Conservation (phyloP, 1,140 invertebrate species). For the Drosophila melanica region DNA sequence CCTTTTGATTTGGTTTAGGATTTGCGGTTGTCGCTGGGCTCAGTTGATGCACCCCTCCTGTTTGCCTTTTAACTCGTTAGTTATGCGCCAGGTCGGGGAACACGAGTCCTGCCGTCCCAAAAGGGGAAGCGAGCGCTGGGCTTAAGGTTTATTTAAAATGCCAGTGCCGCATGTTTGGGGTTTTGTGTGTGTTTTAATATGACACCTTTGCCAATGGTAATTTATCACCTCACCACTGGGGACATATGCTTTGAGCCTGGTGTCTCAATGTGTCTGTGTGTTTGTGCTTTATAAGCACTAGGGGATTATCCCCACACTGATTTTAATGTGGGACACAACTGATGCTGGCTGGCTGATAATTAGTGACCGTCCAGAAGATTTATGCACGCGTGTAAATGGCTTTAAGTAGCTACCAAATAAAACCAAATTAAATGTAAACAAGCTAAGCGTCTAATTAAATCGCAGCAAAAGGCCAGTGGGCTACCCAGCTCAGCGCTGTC, state of each 20-base stretch:
- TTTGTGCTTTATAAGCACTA: constrained; percentile 66
- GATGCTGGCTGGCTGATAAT: constrained; percentile 74
- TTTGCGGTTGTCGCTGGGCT: constrained; percentile 70
- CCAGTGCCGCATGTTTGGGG: constrained; percentile 76
- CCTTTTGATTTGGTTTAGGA: constrained; percentile 81
- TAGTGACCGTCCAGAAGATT: constrained; percentile 71
- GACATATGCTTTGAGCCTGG: constrained; percentile 62
- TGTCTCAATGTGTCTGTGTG: constrained; percentile 2
- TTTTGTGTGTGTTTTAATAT: constrained; percentile 75
- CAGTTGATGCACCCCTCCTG: constrained; percentile 38
- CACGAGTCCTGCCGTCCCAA: constrained; percentile 9
- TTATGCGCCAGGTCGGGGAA: constrained; percentile 55
- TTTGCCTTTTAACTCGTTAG: constrained; percentile 71
- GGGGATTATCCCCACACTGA: constrained; percentile 66
- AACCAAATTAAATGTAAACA: constrained; percentile 76
- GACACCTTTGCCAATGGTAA: constrained; percentile 81
- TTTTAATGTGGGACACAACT: constrained; percentile 74
- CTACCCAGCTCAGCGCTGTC: constrained; percentile 52
- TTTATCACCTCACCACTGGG: constrained; percentile 77
- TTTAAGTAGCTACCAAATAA: constrained; percentile 72
- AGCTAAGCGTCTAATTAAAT: constrained; percentile 78
- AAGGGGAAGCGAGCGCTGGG: constrained; percentile 25
- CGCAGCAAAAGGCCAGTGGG: constrained; percentile 33
- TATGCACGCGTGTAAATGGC: constrained; percentile 79
- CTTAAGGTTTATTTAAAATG: constrained; percentile 82